These are phyloP conservation scores for Rissa tridactyla DNA, from an alignment of 2,113 vertebrate species.

Conservation along the genomic window DNA sequence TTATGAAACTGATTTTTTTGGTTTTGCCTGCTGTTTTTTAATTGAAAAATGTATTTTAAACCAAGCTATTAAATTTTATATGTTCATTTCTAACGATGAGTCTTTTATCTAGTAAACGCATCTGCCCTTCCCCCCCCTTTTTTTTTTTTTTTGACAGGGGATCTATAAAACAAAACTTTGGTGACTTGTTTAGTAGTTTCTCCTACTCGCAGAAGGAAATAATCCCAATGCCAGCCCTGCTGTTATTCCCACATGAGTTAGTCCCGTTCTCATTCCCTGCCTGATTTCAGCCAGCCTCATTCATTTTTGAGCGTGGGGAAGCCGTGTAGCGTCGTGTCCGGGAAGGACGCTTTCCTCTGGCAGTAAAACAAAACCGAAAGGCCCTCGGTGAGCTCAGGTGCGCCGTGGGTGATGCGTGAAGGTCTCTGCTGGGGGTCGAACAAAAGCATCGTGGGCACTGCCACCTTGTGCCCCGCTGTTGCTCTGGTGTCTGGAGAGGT, in stretches of 20 bases:
- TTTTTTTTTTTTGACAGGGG: neutral
- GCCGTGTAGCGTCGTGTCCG: neutral
- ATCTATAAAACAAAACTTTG: neutral
- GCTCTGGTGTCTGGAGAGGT: neutral
- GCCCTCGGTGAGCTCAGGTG: rapidly evolving
- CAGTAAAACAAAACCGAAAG: neutral
- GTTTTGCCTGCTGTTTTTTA: slow-evolving; percentile 63
- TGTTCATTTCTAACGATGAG: slow-evolving; percentile 70
- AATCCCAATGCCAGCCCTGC: neutral
- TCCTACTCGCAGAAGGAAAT: neutral
- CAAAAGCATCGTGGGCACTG: neutral
- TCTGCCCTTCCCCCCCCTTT: neutral
- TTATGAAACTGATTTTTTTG: slow-evolving; percentile 54
- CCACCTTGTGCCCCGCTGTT: rapidly evolving
- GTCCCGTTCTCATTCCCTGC: neutral
- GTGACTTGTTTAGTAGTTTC: neutral
- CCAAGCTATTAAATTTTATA: slow-evolving; percentile 83
- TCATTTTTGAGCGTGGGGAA: neutral
- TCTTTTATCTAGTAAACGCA: neutral
- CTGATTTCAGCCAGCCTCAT: neutral
- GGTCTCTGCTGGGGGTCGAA: neutral
- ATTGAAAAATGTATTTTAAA: slow-evolving; percentile 72
- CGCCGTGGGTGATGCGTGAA: neutral
- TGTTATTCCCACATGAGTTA: neutral
- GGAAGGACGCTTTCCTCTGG: neutral